Percentiles rank a stretch among this genome's conserved stretches.
phyloP scores from a whole-genome alignment of 2,797 vertebrate species.

The Clarias laeviceps region DNA sequence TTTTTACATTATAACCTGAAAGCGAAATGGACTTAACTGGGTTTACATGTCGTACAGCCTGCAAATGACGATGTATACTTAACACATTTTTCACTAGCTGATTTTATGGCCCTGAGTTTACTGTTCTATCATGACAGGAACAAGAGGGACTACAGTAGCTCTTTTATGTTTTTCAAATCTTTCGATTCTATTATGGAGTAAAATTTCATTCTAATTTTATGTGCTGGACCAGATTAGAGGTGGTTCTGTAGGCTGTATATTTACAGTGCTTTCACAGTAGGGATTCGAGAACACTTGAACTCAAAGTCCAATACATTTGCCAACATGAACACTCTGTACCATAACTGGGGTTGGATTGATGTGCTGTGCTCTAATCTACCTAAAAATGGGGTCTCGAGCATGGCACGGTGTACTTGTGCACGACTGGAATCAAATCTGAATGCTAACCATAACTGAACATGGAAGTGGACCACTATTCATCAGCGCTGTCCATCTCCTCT shows the following conservation, averaged over 20 bases:
- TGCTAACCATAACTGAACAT: too few relatives aligned
- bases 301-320: too few relatives aligned
- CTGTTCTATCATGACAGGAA: background rate
- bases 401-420: too few relatives aligned
- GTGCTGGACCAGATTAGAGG: background rate
- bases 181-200: background rate
- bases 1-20: background rate
- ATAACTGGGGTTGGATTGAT: too few relatives aligned
- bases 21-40: background rate
- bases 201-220: background rate
- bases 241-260: background rate
- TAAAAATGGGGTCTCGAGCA: too few relatives aligned
- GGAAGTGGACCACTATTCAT: too few relatives aligned
- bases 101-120: background rate
- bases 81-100: background rate
- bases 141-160: background rate
- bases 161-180: background rate
- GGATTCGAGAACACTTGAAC: too few relatives aligned
- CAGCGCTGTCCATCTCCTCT: too few relatives aligned
- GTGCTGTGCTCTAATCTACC: too few relatives aligned
- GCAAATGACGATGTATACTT: background rate
- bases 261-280: too few relatives aligned
- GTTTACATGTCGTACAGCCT: background rate
- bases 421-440: too few relatives aligned
- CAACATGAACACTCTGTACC: too few relatives aligned